A percentile compares a stretch with the other conserved stretches of the same genome.
phyloP scores from a whole-genome alignment of 1,140 invertebrate species.

The Drosophila nigrodunni region DNA sequence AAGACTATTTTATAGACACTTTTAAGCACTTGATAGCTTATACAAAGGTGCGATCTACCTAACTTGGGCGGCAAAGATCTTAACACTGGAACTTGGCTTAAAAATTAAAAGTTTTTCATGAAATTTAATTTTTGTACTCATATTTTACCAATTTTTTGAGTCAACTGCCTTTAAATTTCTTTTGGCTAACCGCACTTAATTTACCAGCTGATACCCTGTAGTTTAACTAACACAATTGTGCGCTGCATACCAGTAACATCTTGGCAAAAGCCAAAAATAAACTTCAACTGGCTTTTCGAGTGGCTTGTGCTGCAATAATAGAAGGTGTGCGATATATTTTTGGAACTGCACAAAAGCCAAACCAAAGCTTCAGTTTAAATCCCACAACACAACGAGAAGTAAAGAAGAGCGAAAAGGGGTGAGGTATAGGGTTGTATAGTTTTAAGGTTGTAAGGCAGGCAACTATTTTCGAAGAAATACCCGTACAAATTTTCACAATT shows the following conservation, averaged over 20 bases:
- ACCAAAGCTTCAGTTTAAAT: conserved; percentile 15
- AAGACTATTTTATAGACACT: too few species aligned
- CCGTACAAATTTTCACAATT: conserved; percentile 81
- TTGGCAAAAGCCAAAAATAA: conserved; percentile 24
- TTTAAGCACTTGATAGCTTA: too few species aligned
- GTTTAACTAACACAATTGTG: neutral
- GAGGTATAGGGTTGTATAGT: neutral
- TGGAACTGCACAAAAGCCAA: conserved; percentile 27
- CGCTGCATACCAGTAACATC: neutral
- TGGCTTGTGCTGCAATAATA: conserved; percentile 17
- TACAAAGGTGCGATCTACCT: too few species aligned
- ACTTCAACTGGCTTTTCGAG: conserved; percentile 28
- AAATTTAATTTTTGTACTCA: too few species aligned
- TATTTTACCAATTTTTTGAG: too few species aligned
- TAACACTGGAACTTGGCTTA: too few species aligned
- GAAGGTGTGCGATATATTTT: conserved; percentile 5
- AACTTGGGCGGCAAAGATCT: too few species aligned
- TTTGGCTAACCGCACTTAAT: neutral
- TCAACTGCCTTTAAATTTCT: too few species aligned
- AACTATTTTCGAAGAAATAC: conserved; percentile 78
- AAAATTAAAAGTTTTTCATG: too few species aligned
- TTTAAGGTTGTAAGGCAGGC: conserved; percentile 30
- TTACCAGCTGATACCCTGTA: conserved; percentile 11
- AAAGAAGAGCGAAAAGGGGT: neutral
- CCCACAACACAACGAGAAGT: neutral